Base-by-base conservation (phyloP, 2,113 vertebrate species). In the Salvelinus sp. region DNA sequence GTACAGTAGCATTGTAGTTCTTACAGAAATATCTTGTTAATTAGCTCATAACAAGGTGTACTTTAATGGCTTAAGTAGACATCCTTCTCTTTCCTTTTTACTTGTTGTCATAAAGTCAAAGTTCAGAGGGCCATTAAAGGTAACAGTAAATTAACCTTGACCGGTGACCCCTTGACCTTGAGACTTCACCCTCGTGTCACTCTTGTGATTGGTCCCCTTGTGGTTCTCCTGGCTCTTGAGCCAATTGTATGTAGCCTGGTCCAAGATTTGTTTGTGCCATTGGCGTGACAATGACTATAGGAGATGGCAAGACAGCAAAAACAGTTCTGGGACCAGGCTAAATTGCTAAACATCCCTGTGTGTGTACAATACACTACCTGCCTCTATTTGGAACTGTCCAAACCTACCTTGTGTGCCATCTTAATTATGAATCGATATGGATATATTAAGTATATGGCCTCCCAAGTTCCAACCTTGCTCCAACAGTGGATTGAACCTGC, bases 121-220 rank as follows among this genome's bases (percentile, higher is more conserved):
- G 93, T 93, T 92, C 91, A 94, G 89, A 94, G 92, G 92, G 89
- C 93, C 90, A 79, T 94, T 83, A 94, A 95, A 94, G 94, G 94
- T 95, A 96, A 95, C 87, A 74, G 54, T 1, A 1, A 38, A 25
- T 76, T 33, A 67, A 81, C 25, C 69, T 13, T 76, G 76, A 70
- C 77, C 74, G 84, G 88, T 90, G 38, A 44, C 38, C 9, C 79
- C 73, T 80, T 63, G 84, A 87, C 68, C 89, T 76, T 81, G 80
- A 83, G 83, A 85, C 72, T 30, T 87, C 79, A 75, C 58, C 28
- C 75, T 44, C 18, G 81, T 88, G 83, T 86, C 38, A 77, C 87
- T 86, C 83, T 89, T 68, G 72, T 86, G 82, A 70, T 90, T 87
- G 87, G 84, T 80, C 79, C 82, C 83, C 23, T 77, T 83, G 86